Evolutionary conservation across 2,888 invertebrate species (phyloP), one percentile per base, ranked within the genome.

Genomic region (Orthosia gracilis): DNA sequence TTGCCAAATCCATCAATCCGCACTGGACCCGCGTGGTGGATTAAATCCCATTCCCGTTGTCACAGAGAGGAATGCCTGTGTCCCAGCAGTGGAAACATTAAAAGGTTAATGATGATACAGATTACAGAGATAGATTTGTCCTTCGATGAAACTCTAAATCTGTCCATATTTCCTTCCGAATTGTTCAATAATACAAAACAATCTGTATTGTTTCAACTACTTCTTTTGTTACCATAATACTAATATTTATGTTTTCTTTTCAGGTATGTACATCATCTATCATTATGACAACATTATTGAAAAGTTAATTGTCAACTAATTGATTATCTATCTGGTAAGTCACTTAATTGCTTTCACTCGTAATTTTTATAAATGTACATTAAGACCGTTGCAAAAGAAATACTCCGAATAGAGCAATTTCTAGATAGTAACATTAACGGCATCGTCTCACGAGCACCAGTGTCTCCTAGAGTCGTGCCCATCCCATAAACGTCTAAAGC

Each of bases 401-500:
- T 21, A 21, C 13, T 45, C 0, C 7, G 4, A n/a, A 47, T 52
- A 21, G 5, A 50, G n/a, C 55, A 61, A 50, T 66, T 26, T 54
- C n/a, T 15, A 65, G 47, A 18, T 50, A 50, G 18, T 31, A 59
- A 67, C 40, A 59, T 64, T 82, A 64, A 83, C 57, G 62, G 54
- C 21, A 64, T 50, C 45, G 52, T 70, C 68, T 69, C 69, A 73
- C 61, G 79, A 79, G 50, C 26, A 50, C 64, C 57, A 64, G 40
- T 58, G 64, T 52, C 58, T 67, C 58, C 50, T 17, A 23, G 21
- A 76, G 40, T 76, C 81, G 84, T 84, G 73, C 64, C 26, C 65
- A 76, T 52, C 49, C 65, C 76, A 85, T 84, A 78, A 85, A 74
- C 31, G 75, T 61, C 63, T 55, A 40, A 65, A 76, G 69, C 82